phyloP scores from a whole-genome alignment of 2,888 invertebrate species.

The Acheta domesticus region DNA sequence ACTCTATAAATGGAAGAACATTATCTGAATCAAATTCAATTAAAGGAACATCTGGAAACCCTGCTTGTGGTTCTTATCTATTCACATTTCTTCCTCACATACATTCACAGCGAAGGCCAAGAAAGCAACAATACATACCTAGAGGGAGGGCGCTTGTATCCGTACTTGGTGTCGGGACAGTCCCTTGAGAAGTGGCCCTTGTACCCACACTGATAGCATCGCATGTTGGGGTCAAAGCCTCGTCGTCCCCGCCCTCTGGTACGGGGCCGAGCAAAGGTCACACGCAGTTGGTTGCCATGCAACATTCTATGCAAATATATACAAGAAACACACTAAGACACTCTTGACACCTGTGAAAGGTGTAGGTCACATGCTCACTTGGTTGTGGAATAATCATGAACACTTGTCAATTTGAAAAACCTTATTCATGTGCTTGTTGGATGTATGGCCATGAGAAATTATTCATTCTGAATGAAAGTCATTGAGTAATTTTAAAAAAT shows the following conservation, averaged over 20 bases:
- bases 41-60: too few relatives aligned
- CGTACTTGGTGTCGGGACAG: conserved; percentile 49
- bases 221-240: conserved; percentile 55
- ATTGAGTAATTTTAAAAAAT: too few relatives aligned
- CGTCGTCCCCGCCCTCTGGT: conserved; percentile 51
- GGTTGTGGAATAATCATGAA: too few relatives aligned
- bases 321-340: background rate
- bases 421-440: too few relatives aligned
- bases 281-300: conserved; percentile 53
- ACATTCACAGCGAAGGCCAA: too few relatives aligned
- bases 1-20: too few relatives aligned
- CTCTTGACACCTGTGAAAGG: background rate
- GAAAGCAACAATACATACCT: conserved; percentile 29
- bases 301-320: conserved; percentile 46
- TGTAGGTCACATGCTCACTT: background rate
- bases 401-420: too few relatives aligned
- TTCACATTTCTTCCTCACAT: too few relatives aligned
- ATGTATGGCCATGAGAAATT: too few relatives aligned
- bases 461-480: too few relatives aligned
- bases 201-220: conserved; percentile 59
- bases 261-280: conserved; percentile 54
- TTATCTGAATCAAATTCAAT: too few relatives aligned
- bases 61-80: too few relatives aligned
- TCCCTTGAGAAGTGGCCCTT: conserved; percentile 58
- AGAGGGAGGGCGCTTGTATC: conserved; percentile 41